Conservation (phyloP, 2,888 invertebrate species). For the Erebia ligea region DNA sequence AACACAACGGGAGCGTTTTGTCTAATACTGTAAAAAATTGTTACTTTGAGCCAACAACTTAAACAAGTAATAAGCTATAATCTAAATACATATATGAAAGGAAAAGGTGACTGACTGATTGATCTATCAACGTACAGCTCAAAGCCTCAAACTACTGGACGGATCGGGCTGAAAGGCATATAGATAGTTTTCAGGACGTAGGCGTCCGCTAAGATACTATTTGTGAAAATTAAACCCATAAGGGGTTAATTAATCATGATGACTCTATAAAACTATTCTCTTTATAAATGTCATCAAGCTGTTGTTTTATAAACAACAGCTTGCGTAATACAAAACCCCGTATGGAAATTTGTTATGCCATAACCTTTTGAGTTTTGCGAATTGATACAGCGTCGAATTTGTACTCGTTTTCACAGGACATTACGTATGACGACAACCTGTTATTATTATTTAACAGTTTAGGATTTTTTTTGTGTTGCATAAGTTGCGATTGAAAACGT, state of each 20-base stretch:
- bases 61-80: background rate
- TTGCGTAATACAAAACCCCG: conserved; percentile 9
- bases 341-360: conserved; percentile 24
- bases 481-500: background rate
- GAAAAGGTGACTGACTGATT: too few relatives aligned
- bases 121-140: too few relatives aligned
- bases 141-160: too few relatives aligned
- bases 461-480: background rate
- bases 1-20: conserved; percentile 1
- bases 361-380: conserved; percentile 12
- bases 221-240: too few relatives aligned
- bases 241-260: too few relatives aligned
- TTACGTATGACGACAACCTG: conserved; percentile 9
- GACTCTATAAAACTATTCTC: background rate
- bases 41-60: background rate
- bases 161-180: too few relatives aligned
- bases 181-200: too few relatives aligned
- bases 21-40: background rate
- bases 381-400: conserved; percentile 9
- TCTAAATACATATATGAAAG: too few relatives aligned
- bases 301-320: background rate
- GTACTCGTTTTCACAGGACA: conserved; percentile 15
- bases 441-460: conserved; percentile 9
- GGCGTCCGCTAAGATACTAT: too few relatives aligned
- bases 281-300: background rate